A percentile compares a stretch with the other conserved stretches of the same genome.
phyloP scores from a whole-genome alignment of 2,888 invertebrate genomes.

The Archips crataeganus region DNA sequence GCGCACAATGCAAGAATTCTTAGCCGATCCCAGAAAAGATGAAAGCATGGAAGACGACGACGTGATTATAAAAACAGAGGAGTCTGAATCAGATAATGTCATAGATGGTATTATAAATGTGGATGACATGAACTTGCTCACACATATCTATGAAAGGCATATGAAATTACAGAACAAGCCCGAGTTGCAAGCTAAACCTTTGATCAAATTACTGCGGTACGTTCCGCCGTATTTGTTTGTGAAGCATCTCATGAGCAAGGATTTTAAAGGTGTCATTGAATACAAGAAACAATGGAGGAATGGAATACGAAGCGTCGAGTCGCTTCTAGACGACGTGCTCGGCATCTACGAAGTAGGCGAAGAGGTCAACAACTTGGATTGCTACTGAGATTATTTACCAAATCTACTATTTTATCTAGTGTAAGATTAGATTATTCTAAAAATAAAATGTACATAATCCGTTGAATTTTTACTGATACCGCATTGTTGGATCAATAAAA shows the following conservation, averaged over 20 bases:
- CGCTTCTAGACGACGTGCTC: constrained; percentile 91
- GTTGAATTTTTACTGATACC: not conserved
- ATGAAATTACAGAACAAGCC: constrained; percentile 63
- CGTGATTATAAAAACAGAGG: constrained; percentile 43
- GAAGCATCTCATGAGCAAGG: constrained; percentile 81
- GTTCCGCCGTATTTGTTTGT: constrained; percentile 87
- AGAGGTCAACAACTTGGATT: constrained; percentile 89
- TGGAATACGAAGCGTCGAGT: constrained; percentile 88
- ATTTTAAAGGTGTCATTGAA: constrained; percentile 87
- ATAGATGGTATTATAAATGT: constrained; percentile 88
- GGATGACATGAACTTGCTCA: constrained; percentile 87
- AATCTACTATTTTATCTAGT: not conserved
- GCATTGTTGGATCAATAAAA: not conserved
- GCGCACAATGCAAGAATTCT: constrained; percentile 59
- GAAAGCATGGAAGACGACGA: constrained; percentile 48
- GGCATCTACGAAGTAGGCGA: constrained; percentile 83
- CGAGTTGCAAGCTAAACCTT: constrained; percentile 56
- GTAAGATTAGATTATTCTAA: not conserved
- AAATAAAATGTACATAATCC: constrained; percentile 4
- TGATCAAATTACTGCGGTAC: constrained; percentile 62
- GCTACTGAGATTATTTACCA: constrained; percentile 81
- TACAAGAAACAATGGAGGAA: constrained; percentile 89
- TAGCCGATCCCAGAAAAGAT: constrained; percentile 54
- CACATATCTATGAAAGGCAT: constrained; percentile 86
- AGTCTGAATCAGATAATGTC: constrained; percentile 76